phyloP scores from a whole-genome alignment of 2,888 invertebrate genomes.

The Parascotia fuliginaria region DNA sequence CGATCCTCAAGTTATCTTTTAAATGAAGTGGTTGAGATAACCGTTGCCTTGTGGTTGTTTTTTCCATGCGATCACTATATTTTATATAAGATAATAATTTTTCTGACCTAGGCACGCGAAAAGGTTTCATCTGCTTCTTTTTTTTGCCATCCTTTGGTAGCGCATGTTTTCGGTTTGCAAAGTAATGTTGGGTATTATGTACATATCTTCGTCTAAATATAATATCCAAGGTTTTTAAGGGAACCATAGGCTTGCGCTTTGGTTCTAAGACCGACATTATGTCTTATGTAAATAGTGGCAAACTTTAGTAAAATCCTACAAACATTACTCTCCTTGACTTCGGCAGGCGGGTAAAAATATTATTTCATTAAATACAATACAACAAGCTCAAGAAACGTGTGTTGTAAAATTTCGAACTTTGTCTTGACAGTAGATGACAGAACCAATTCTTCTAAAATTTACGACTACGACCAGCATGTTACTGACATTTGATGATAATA shows the following conservation, averaged over 20 bases:
- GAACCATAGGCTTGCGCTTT: slow-evolving; percentile 73
- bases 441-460: too few relatives aligned
- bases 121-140: slow-evolving; percentile 59
- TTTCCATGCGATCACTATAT: slow-evolving; percentile 75
- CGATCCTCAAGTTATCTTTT: slow-evolving; percentile 74
- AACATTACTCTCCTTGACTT: too few relatives aligned
- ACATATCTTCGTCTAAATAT: slow-evolving; percentile 78
- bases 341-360: neutral
- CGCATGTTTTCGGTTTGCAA: slow-evolving; percentile 73
- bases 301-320: neutral
- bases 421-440: too few relatives aligned
- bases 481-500: too few relatives aligned
- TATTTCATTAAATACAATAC: too few relatives aligned
- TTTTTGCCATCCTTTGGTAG: slow-evolving; percentile 42
- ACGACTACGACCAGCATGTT: too few relatives aligned
- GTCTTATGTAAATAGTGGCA: neutral
- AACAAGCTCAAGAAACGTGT: too few relatives aligned
- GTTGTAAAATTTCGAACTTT: too few relatives aligned
- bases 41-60: slow-evolving; percentile 56
- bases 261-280: slow-evolving; percentile 66
- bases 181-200: slow-evolving; percentile 78
- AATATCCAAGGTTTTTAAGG: slow-evolving; percentile 75
- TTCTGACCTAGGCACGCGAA: slow-evolving; percentile 72
- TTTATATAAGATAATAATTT: slow-evolving; percentile 78
- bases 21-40: slow-evolving; percentile 64